These are phyloP conservation scores for Cheilinus undulatus DNA, from an alignment of 2,113 vertebrate species.

Conservation along the genomic window DNA sequence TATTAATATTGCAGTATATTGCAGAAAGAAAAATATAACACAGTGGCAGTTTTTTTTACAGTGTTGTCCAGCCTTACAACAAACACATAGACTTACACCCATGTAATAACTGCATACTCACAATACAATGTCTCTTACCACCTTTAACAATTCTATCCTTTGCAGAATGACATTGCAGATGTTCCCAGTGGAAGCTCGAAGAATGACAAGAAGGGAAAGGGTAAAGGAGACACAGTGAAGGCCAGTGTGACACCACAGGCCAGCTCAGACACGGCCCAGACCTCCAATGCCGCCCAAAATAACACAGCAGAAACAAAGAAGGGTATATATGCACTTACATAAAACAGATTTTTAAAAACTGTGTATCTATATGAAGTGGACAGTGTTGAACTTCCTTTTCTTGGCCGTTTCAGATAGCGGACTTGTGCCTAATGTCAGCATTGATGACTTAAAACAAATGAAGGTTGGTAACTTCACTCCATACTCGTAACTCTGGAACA, in stretches of 20 bases:
- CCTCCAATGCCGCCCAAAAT: slow-evolving; percentile 84
- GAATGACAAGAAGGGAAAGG: slow-evolving; percentile 95
- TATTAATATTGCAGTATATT: no score
- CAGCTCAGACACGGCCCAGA: slow-evolving; percentile 91
- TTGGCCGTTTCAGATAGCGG: slow-evolving; percentile 84
- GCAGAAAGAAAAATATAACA: no score
- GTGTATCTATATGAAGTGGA: not conserved
- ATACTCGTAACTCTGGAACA: not conserved
- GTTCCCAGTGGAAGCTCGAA: slow-evolving; percentile 96
- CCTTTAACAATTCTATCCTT: not conserved
- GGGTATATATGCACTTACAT: slow-evolving; percentile 77
- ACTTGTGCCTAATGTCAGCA: slow-evolving; percentile 93
- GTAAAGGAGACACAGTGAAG: slow-evolving; percentile 88
- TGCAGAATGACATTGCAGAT: slow-evolving; percentile 96
- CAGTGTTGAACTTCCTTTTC: not conserved
- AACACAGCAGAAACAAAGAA: slow-evolving; percentile 87
- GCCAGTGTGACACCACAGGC: slow-evolving; percentile 91
- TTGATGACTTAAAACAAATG: slow-evolving; percentile 98
- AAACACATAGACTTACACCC: not conserved
- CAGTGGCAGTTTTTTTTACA: no score
- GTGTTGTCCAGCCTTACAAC: no score
- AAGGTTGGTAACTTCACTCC: slow-evolving; percentile 82
- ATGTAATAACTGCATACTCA: not conserved
- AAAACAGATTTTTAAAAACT: not conserved
- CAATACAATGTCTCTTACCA: not conserved